Conservation (phyloP, 2,888 invertebrate genomes). For the Drosophila monieri region DNA sequence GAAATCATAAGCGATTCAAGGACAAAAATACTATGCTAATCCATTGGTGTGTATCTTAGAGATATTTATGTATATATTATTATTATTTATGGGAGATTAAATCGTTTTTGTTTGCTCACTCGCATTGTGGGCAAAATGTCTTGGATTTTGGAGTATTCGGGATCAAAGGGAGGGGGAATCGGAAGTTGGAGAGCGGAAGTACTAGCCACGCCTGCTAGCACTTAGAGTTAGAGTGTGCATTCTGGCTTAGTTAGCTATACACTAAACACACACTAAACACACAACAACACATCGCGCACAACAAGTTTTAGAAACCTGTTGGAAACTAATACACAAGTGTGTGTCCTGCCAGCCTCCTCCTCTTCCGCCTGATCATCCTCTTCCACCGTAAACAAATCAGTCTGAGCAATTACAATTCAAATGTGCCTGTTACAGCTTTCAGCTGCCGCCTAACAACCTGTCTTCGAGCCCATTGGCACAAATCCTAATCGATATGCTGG, state of each 20-base stretch:
- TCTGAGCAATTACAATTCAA: conserved; percentile 77
- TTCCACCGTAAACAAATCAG: conserved; percentile 63
- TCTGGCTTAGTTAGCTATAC: neutral
- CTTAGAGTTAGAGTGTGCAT: neutral
- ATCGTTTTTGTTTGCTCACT: conserved; percentile 20
- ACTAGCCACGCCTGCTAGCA: too few relatives aligned
- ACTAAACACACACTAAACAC: conserved; percentile 27
- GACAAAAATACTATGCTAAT: conserved; percentile 23
- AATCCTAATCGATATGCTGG: conserved; percentile 20
- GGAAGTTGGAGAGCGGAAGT: neutral
- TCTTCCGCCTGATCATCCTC: conserved; percentile 3
- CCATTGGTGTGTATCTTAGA: conserved; percentile 40
- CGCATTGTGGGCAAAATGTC: conserved; percentile 32
- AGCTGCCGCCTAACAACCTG: conserved; percentile 36
- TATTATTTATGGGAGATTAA: conserved; percentile 4
- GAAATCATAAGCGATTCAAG: conserved; percentile 23
- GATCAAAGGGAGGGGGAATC: neutral
- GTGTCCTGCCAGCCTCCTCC: conserved; percentile 6
- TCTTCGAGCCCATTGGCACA: conserved; percentile 37
- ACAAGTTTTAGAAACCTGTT: conserved; percentile 72
- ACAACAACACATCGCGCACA: conserved; percentile 34
- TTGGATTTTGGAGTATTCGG: conserved; percentile 18
- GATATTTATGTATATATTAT: conserved; percentile 25
- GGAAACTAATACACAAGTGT: conserved; percentile 17
- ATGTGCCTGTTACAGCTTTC: conserved; percentile 43